Percentiles rank a stretch among this genome's conserved stretches.
Conservation (phyloP, 2,113 vertebrate species). For the Epinephelus cyanopodus region DNA sequence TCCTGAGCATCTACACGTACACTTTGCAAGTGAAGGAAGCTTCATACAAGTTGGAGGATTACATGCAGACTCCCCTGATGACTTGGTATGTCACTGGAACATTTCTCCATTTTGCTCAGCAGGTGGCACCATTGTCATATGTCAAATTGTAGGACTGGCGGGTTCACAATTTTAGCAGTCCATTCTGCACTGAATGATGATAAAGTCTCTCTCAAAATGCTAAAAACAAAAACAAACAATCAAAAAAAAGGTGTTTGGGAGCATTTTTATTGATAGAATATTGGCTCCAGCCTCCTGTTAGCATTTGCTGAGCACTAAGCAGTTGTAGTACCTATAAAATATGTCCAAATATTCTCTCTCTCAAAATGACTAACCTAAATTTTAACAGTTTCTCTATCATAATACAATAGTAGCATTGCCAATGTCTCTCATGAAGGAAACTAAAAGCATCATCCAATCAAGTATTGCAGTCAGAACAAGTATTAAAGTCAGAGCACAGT, state of each 20-base stretch:
- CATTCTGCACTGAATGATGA: not conserved
- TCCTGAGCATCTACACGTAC: constrained; percentile 88
- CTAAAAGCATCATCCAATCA: not conserved
- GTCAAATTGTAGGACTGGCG: not conserved
- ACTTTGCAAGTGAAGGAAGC: constrained; percentile 88
- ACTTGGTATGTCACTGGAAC: constrained; percentile 85
- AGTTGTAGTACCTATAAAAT: not conserved
- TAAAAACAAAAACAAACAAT: no score
- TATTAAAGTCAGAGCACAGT: not conserved
- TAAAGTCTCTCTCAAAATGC: not conserved
- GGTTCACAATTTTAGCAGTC: not conserved
- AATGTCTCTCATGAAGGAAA: not conserved
- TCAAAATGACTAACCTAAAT: not conserved
- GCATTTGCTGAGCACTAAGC: not conserved
- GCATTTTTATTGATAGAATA: not conserved
- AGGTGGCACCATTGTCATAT: constrained; percentile 54
- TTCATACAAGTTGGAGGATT: constrained; percentile 88
- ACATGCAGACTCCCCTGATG: constrained; percentile 90
- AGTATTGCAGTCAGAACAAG: no score
- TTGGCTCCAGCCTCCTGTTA: not conserved
- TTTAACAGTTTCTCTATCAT: no score
- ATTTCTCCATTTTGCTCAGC: constrained; percentile 43
- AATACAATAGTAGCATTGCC: no score
- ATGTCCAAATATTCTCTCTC: not conserved
- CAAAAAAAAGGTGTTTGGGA: not conserved